Base-by-base conservation (phyloP, 2,888 invertebrate species). In the Toxonevra muliebris region DNA sequence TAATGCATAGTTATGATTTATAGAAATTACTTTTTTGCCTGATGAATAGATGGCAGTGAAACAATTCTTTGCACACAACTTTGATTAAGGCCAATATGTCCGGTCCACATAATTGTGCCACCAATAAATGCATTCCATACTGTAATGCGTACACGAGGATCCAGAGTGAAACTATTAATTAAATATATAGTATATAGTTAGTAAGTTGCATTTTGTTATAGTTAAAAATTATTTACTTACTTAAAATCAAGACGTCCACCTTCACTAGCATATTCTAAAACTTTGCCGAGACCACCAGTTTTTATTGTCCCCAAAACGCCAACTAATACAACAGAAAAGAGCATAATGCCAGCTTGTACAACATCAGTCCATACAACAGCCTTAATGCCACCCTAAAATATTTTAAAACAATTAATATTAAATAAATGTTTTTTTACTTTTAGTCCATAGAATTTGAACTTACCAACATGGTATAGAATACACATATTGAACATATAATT, bases 1-100 rank as follows among this genome's bases (percentile, higher is more conserved):
- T 19, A 42, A 45, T 19, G 12, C 12, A 40, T 40, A 2, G 9
- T 15, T 12, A 1, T 3, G 1, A 9, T 48, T 48, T 4, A 15
- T 12, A 48, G 48, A 13, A 15, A 17, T 41, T 73, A 84, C 90
- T 83, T 84, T 84, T 88, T 87, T 30, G 91, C 90, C 74, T 88
- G 86, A 67, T 80, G 85, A 42, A 88, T 82, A 0, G 87, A 87
- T 1, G 89, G 88, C 66, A 92, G 84, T 0, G 91, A 88, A 40
- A 90, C 87, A 73, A 91, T 90, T 68, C 92, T 86, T 77, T 92
- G 92, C 0, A 92, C 90, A 87, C 91, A 90, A 60, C 90, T 90
- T 82, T 92, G 92, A 83, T 91, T 91, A 17, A 90, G 87, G 8
- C 90, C 88, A 76, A 91, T 89, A 74, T 90, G 89, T 2, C 90